Conservation (phyloP, 2,888 invertebrate species). For the Lomographa bimaculata region DNA sequence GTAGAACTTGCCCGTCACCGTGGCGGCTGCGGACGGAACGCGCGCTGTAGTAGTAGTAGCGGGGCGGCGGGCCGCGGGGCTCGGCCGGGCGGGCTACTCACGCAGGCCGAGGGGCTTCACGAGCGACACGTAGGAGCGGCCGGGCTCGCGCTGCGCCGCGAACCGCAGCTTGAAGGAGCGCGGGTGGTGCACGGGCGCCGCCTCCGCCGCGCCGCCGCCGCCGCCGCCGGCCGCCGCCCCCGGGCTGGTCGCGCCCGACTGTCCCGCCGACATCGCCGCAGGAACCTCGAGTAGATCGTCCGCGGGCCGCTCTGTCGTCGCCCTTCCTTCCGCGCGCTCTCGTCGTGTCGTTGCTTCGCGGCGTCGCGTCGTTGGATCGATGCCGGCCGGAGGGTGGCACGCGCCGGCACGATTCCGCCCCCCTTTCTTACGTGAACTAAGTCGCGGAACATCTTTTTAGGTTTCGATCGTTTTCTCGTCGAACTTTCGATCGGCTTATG, state of each 20-base stretch:
- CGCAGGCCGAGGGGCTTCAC: conserved; percentile 53
- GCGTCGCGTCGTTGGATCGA: no score
- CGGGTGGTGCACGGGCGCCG: conserved; percentile 15
- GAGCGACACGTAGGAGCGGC: conserved; percentile 67
- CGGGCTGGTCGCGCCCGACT: conserved; percentile 34
- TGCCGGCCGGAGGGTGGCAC: no score
- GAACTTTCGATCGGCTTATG: no score
- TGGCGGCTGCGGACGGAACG: conserved; percentile 52
- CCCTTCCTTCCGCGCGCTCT: no score
- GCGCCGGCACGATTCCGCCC: no score
- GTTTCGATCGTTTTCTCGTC: no score
- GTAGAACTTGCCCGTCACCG: conserved; percentile 59
- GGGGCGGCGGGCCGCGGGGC: conserved; percentile 4
- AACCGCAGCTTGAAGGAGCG: conserved; percentile 34
- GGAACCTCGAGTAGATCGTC: no score
- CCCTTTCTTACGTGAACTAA: no score
- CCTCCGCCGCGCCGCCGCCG: conserved; percentile 2
- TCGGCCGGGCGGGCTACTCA: conserved; percentile 34
- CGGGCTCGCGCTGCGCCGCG: conserved; percentile 64
- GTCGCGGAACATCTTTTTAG: no score
- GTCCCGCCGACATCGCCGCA: conserved; percentile 14
- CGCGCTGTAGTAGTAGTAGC: conserved; percentile 28
- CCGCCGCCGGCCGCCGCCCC: conserved; percentile 8
- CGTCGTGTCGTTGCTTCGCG: no score
- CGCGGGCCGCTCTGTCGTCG: no score